Conservation (phyloP, 2,113 vertebrate genomes). For the Callorhinus ursinus region DNA sequence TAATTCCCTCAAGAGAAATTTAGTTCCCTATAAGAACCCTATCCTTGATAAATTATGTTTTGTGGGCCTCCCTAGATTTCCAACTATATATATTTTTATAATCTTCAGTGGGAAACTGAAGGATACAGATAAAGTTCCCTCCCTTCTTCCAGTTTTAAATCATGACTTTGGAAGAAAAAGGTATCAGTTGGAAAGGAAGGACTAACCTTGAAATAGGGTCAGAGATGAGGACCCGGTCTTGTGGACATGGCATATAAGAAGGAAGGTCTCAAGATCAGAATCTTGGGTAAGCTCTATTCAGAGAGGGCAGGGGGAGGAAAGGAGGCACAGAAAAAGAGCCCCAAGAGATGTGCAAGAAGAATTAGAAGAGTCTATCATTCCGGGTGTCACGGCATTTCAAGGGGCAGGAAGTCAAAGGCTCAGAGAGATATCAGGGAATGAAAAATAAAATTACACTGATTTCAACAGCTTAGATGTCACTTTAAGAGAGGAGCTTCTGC, state of each 20-base stretch:
- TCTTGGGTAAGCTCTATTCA: not conserved
- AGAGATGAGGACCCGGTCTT: conserved; percentile 34
- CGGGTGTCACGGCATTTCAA: not conserved
- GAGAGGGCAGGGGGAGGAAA: not conserved
- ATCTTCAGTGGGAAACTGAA: conserved; percentile 24
- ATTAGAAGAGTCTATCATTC: not conserved
- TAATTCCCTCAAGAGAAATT: conserved; percentile 60
- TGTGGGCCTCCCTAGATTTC: conserved; percentile 17
- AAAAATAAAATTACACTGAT: conserved; percentile 21
- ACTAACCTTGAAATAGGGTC: conserved; percentile 36
- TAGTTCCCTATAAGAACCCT: conserved; percentile 5
- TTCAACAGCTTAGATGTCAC: not conserved
- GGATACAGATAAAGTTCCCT: not conserved
- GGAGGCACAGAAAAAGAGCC: not conserved
- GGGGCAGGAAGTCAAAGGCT: not conserved
- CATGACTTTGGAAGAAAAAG: conserved; percentile 47
- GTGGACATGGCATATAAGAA: not conserved
- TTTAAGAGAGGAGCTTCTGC: not conserved
- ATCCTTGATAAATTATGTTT: conserved; percentile 41
- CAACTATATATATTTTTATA: conserved; percentile 40
- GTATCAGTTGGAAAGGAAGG: not conserved
- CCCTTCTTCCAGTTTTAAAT: conserved; percentile 39
- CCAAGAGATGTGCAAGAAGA: not conserved
- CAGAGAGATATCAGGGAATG: not conserved
- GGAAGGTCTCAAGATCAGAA: not conserved